Percentiles rank a stretch among this genome's conserved stretches.
Conservation (phyloP, 2,113 vertebrate species). For the Sturnira hondurensis region DNA sequence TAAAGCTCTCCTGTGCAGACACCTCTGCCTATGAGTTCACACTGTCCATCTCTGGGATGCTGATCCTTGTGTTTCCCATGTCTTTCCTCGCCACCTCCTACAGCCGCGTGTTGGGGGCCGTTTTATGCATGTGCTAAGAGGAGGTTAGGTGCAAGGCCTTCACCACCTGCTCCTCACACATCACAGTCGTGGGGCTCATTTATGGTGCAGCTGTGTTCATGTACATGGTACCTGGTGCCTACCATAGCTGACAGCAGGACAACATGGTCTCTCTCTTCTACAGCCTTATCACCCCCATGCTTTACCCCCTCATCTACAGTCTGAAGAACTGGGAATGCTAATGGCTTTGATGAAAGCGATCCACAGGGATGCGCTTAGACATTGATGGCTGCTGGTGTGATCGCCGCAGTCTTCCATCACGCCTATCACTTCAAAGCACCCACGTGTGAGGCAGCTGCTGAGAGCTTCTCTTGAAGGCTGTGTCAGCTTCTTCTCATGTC, state of each 20-base stretch:
- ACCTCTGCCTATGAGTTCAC: neutral
- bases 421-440: neutral
- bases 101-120: neutral
- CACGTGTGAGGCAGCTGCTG: neutral
- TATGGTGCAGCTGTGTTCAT: neutral
- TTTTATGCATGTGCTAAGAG: neutral
- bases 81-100: neutral
- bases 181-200: neutral
- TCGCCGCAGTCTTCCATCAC: neutral
- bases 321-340: conserved; percentile 34
- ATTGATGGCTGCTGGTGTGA: neutral
- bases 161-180: conserved; percentile 21
- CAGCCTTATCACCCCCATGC: neutral
- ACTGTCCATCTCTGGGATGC: neutral
- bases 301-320: conserved; percentile 55
- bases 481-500: neutral
- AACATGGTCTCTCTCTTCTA: conserved; percentile 36
- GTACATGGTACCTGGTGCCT: conserved; percentile 22
- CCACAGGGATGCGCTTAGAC: neutral
- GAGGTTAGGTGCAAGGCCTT: neutral
- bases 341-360: conserved; percentile 35
- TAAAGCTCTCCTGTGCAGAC: conserved; percentile 44
- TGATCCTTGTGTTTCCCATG: conserved; percentile 15
- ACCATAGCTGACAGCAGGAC: conserved; percentile 1
- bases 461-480: neutral